Conservation (phyloP, 2,888 invertebrate species). For the Pardosa pseudoannulata region DNA sequence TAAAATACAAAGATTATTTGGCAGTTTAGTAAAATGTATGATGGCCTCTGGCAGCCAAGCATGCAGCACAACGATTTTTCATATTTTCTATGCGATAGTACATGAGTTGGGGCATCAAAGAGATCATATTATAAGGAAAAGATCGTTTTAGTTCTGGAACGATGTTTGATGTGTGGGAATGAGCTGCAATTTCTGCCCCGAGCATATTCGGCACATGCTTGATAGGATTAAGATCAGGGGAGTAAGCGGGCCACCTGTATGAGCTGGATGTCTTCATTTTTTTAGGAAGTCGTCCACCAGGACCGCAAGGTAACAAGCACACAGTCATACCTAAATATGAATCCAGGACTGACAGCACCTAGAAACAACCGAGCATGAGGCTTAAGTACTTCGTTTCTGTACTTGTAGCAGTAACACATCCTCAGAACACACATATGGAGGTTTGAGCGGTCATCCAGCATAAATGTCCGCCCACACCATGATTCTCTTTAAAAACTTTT, state of each 20-base stretch:
- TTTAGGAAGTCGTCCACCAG: not conserved
- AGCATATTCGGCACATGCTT: conserved; percentile 11
- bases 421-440: no score
- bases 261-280: conserved; percentile 14
- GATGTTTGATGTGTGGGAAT: not conserved
- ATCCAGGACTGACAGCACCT: not conserved
- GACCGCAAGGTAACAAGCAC: not conserved
- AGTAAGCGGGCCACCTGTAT: conserved; percentile 1
- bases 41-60: not conserved
- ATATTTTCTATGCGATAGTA: not conserved
- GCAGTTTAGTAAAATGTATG: not conserved
- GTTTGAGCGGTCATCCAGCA: no score
- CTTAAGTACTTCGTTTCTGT: not conserved
- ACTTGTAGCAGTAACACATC: not conserved
- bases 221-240: conserved; percentile 9
- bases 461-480: no score
- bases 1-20: not conserved
- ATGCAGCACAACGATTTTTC: not conserved
- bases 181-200: not conserved
- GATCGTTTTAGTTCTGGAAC: conserved; percentile 3
- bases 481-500: no score
- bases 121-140: not conserved
- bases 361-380: not conserved
- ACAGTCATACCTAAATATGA: conserved; percentile 21
- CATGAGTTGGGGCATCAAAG: not conserved